Evolutionary conservation across 2,888 invertebrate species (phyloP).

Genomic region (Phaedon cochleariae): DNA sequence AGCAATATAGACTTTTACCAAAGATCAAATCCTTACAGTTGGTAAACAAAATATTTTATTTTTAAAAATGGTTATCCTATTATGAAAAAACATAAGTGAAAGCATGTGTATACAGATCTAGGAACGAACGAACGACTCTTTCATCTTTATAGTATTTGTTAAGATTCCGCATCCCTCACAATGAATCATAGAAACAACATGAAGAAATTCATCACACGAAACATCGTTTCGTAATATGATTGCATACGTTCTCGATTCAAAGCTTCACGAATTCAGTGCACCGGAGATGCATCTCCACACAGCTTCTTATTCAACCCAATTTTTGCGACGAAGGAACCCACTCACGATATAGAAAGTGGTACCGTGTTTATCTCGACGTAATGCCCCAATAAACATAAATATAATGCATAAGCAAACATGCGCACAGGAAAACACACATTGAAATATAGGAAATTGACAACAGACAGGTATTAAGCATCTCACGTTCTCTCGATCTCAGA

Average conservation of each 20-base stretch:
- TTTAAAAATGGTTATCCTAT: too few relatives aligned
- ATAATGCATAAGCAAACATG: conserved; percentile 21
- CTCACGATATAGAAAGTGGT: conserved; percentile 32
- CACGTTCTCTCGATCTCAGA: conserved; percentile 17
- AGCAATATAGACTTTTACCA: too few relatives aligned
- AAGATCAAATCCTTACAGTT: too few relatives aligned
- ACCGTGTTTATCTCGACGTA: conserved; percentile 18
- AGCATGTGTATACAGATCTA: too few relatives aligned
- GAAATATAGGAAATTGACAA: conserved; percentile 27
- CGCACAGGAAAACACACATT: not conserved
- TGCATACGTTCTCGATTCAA: not conserved
- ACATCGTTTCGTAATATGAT: not conserved
- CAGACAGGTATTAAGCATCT: conserved; percentile 24
- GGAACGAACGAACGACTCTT: too few relatives aligned
- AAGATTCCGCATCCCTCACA: too few relatives aligned
- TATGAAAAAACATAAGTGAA: too few relatives aligned
- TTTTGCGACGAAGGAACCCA: conserved; percentile 14
- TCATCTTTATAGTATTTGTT: too few relatives aligned
- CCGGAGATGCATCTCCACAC: conserved; percentile 6
- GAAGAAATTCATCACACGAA: not conserved
- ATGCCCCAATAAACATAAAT: conserved; percentile 30
- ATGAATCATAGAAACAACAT: too few relatives aligned
- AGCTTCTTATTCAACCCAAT: conserved; percentile 18
- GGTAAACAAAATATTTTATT: too few relatives aligned
- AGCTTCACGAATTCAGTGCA: not conserved